Base-by-base conservation (phyloP, 2,797 vertebrate species). In the Gobio occitaniae region DNA sequence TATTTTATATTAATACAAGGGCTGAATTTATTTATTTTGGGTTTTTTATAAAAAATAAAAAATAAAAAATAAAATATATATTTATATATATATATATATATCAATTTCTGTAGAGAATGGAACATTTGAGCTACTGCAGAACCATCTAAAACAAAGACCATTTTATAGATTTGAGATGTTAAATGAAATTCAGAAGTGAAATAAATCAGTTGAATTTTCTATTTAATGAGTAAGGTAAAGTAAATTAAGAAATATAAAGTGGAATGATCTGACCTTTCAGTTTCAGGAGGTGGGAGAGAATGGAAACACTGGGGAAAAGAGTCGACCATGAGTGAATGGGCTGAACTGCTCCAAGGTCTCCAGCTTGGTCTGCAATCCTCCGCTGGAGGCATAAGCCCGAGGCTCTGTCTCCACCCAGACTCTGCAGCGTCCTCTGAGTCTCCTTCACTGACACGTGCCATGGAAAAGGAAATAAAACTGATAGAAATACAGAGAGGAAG, bases 351-450 rank as follows among this genome's bases (percentile, higher is more conserved):
- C 50, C 52, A 69, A 56, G 59, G 86, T 86, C 84, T 83, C 71
- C 75, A 65, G 25, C 56, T 86, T 79, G 76, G 80, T 84, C 83
- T 84, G 82, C 47, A 63, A 70, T 84, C 50, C 84, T 78, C 82
- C 38, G 69, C 84, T 84, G 32, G 68, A 86, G 88, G 85, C 85
- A 87, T 87, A 83, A 88, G 88, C 91, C 88, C 10, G 86, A 89
- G 82, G 84, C 86, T 79, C 36, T 84, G 61, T 54, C 71, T 78
- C 87, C 81, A 41, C 72, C 84, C 75, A 15, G 75, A 50, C 44
- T 29, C 80, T 83, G 71, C 71, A 75, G 47, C 36, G 54, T 78
- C 65, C 74, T 80, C 71, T 68, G 81, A 90, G 76, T 84, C 84
- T 86, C 32, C 85, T 85, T n/a, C 70, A 59, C 69, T 85, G 85